Base-by-base conservation (phyloP, 2,797 vertebrate genomes). In the Sebastes itinus region DNA sequence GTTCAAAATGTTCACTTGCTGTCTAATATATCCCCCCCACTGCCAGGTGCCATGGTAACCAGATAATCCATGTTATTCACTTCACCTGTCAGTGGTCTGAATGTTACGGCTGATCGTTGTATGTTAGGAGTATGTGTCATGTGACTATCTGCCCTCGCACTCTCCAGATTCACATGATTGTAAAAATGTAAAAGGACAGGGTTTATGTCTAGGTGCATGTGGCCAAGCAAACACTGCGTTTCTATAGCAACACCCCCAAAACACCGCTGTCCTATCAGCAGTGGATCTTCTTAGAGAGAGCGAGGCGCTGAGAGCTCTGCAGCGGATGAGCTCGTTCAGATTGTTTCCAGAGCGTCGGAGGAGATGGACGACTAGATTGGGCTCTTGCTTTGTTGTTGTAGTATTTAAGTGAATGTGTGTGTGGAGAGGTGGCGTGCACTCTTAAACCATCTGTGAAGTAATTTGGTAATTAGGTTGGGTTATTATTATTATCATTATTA, bases 381-480 rank as follows among this genome's bases (percentile, higher is more conserved):
- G 27, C 69, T 73, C 46, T 38, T 22, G 35, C 61, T 81, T 72
- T 86, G 75, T 81, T 78, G 28, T 33, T 80, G n/a, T 46, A 27
- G 23, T 66, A n/a, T 22, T n/a, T 62, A 12, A n/a, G 28, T 61
- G 3, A 11, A 6, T 62, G 5, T 73, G 58, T 18, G 11, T 62
- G 52, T 56, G 18, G 54, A 25, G 55, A 25, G 23, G 60, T 65
- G 33, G 56, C 60, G 30, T 71, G 61, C 72, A 33, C 46, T 67
- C 22, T 61, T 42, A 75, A 78, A 13, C 55, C 72, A 74, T 72
- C 65, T 77, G 4, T 87, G 60, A 82, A 87, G 78, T 84, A 18
- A 76, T 86, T 70, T 77, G 81, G 62, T 76, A 74, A 85, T 85
- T 84, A 88, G 23, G 7, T 63, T 62, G 58, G 77, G 66, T 71